Conservation (phyloP, 2,888 invertebrate species). For the Tenthredo distinguenda region DNA sequence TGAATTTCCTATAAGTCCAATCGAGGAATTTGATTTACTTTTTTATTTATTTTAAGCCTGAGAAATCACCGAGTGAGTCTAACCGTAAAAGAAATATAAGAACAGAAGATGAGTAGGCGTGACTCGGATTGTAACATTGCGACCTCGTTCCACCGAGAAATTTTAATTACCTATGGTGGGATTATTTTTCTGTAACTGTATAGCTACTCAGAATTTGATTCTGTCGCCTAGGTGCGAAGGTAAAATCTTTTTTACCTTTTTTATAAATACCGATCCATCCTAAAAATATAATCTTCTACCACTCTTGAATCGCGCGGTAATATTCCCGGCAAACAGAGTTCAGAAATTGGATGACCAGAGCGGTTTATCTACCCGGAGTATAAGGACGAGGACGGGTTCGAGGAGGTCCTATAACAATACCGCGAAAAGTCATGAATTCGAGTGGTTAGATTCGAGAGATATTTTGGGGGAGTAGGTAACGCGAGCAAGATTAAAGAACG, state of each 20-base stretch:
- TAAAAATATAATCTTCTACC: neutral
- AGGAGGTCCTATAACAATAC: conserved; percentile 29
- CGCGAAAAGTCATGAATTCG: neutral
- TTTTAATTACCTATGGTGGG: neutral
- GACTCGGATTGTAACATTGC: neutral
- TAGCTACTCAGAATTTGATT: neutral
- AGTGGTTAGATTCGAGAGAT: conserved; percentile 3
- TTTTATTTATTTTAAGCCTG: neutral
- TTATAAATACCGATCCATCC: neutral
- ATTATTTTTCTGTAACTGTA: neutral
- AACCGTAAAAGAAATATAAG: neutral
- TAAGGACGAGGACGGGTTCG: neutral
- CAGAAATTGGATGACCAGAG: conserved; percentile 25
- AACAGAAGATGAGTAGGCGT: neutral
- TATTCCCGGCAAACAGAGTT: neutral
- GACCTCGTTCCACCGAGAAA: neutral
- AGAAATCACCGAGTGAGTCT: neutral
- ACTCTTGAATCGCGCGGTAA: neutral
- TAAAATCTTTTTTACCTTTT: too few species aligned
- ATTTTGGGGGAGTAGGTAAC: conserved; percentile 8
- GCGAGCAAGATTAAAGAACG: conserved; percentile 28
- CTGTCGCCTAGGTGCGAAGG: neutral
- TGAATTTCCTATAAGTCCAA: conserved; percentile 4
- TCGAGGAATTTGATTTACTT: conserved; percentile 22
- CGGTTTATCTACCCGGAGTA: neutral